phyloP scores from a whole-genome alignment of 2,797 vertebrate species.

The Myotis pilosus region DNA sequence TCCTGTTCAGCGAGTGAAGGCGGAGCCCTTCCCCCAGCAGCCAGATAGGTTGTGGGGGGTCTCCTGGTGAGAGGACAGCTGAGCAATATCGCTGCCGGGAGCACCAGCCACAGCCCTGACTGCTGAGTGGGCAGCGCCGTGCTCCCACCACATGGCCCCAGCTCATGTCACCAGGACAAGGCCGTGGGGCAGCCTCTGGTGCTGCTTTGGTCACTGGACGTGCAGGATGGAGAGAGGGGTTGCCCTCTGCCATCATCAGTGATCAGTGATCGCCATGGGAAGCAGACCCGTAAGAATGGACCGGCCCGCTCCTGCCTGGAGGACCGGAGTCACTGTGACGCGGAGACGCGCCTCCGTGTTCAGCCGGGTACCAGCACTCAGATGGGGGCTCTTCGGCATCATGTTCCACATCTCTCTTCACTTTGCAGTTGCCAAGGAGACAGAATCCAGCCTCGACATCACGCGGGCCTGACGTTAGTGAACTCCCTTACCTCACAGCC shows the following conservation, averaged over 20 bases:
- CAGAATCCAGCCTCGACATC: constrained; percentile 1
- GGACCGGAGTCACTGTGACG: constrained; percentile 22
- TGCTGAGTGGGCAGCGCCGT: neutral
- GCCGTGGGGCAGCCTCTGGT: neutral
- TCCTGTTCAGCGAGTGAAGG: neutral
- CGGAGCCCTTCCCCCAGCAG: neutral
- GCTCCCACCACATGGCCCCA: too few relatives aligned
- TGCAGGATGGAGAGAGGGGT: neutral
- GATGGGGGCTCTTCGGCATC: constrained; percentile 5
- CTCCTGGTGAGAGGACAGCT: neutral
- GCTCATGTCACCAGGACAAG: neutral
- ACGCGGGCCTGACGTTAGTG: neutral
- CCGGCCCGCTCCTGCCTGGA: neutral
- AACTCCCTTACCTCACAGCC: neutral
- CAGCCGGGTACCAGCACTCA: constrained; percentile 47
- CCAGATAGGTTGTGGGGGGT: neutral
- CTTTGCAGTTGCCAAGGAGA: constrained; percentile 61
- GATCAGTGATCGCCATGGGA: neutral
- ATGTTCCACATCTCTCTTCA: constrained; percentile 37
- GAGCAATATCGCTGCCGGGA: neutral
- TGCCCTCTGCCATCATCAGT: constrained; percentile 3
- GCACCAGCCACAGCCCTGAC: neutral
- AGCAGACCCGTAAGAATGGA: constrained; percentile 44
- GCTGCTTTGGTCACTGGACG: neutral
- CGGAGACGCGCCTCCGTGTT: constrained; percentile 26